Percentiles rank a stretch among this genome's conserved stretches.
Conservation (phyloP, 2,797 vertebrate species). For the Micrastur ruficollis region DNA sequence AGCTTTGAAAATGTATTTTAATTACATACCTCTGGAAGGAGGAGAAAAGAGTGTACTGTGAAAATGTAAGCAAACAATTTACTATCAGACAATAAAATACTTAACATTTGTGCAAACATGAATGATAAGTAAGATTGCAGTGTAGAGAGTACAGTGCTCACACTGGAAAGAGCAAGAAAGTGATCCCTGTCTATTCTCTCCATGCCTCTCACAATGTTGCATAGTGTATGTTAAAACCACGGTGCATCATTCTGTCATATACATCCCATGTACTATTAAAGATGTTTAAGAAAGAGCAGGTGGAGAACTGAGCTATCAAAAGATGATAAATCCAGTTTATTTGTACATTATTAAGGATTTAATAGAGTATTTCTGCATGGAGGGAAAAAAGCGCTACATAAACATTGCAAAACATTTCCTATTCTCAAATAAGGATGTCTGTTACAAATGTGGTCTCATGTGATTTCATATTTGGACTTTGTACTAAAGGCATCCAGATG, state of each 20-base stretch:
- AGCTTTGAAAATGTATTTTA: not conserved
- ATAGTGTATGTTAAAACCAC: not conserved
- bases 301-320: not conserved
- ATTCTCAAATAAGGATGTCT: not conserved
- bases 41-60: not conserved
- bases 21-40: not conserved
- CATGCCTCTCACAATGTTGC: not conserved
- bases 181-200: not conserved
- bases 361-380: not conserved
- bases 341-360: not conserved
- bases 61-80: not conserved
- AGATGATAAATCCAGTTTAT: not conserved
- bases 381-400: not conserved
- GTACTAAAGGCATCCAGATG: slow-evolving; percentile 24
- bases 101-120: not conserved
- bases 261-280: not conserved
- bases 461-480: slow-evolving; percentile 3
- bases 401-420: slow-evolving; percentile 9
- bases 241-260: not conserved
- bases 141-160: not conserved
- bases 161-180: not conserved
- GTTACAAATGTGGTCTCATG: not conserved
- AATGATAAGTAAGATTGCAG: not conserved
- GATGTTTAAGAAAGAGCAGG: not conserved
- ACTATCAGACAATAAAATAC: not conserved